Evolutionary conservation across 2,113 vertebrate genomes (phyloP).

Genomic region (Sapajus apella): DNA sequence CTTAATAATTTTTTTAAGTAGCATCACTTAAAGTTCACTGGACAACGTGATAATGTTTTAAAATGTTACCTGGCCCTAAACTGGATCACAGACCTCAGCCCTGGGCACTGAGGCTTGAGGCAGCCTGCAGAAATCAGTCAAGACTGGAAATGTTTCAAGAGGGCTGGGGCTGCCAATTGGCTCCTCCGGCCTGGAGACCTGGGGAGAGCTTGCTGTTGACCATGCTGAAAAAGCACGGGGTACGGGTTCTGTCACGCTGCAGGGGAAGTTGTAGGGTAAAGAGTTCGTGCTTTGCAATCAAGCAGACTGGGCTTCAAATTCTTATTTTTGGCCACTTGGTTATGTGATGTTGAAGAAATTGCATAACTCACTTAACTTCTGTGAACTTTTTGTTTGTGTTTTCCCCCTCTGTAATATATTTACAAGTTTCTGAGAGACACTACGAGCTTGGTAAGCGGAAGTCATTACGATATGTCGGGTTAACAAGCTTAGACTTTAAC

Average conservation of each 20-base stretch:
- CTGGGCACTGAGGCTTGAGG: accelerated
- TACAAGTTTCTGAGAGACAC: not conserved
- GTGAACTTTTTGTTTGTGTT: not conserved
- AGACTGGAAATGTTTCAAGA: not conserved
- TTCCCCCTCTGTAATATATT: too few relatives aligned
- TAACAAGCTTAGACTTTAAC: not conserved
- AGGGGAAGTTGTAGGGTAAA: accelerated
- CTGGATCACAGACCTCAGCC: not conserved
- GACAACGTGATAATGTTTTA: accelerated
- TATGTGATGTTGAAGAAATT: not conserved
- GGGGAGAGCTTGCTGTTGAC: accelerated
- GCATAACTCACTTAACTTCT: not conserved
- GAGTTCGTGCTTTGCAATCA: accelerated
- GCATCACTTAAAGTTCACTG: not conserved
- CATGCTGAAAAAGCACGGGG: accelerated
- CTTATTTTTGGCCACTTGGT: not conserved
- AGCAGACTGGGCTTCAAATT: not conserved
- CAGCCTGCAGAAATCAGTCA: not conserved
- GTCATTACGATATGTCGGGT: accelerated
- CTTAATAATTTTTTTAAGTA: not conserved
- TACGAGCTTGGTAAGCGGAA: not conserved
- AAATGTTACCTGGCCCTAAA: not conserved
- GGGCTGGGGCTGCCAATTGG: too few relatives aligned
- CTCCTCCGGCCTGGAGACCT: not conserved
- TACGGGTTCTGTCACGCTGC: accelerated